Conservation (phyloP, 2,113 vertebrate species). For the Manacus vitellinus region DNA sequence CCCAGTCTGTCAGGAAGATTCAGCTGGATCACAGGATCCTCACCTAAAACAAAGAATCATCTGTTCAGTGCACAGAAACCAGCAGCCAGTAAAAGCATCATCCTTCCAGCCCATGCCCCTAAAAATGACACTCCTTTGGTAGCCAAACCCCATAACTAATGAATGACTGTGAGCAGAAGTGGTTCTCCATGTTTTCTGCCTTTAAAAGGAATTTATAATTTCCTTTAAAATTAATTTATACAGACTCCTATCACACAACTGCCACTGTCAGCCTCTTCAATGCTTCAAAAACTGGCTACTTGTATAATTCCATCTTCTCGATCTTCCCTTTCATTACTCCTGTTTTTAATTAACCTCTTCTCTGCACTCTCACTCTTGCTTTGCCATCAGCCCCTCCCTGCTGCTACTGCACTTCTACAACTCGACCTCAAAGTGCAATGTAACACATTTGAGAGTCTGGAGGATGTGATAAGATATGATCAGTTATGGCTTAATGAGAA, state of each 20-base stretch:
- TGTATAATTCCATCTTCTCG: background rate
- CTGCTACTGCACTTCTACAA: background rate
- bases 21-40: conserved; percentile 71
- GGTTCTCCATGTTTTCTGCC: accelerated
- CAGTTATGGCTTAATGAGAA: background rate
- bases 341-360: background rate
- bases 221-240: background rate
- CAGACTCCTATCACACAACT: background rate
- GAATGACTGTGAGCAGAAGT: accelerated
- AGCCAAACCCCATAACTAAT: background rate
- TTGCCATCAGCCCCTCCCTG: background rate
- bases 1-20: conserved; percentile 80
- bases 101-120: background rate
- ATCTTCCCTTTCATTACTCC: background rate
- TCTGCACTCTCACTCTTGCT: background rate
- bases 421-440: background rate
- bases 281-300: background rate
- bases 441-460: background rate
- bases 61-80: background rate
- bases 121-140: background rate
- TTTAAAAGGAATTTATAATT: background rate
- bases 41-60: conserved; percentile 47
- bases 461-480: background rate
- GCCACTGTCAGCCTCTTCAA: background rate
- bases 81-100: background rate